Conservation (phyloP, 1,140 invertebrate species). For the Druon quercuslanigerum region DNA sequence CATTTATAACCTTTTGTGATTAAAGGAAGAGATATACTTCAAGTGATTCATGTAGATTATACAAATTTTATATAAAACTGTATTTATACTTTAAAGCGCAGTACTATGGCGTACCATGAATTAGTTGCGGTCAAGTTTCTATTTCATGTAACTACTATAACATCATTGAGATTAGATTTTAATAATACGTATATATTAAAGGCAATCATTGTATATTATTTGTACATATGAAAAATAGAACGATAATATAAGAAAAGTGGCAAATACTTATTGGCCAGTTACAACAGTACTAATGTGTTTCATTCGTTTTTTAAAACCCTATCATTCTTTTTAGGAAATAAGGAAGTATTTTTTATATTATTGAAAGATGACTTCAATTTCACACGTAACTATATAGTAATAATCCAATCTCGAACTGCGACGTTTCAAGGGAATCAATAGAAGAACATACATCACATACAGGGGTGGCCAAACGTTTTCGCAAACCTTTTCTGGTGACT, state of each 20-base stretch:
- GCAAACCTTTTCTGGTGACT: no score
- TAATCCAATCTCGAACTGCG: neutral
- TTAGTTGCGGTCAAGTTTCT: constrained; percentile 67
- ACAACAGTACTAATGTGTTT: constrained; percentile 56
- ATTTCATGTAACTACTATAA: constrained; percentile 63
- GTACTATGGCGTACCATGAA: constrained; percentile 55
- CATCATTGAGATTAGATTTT: constrained; percentile 63
- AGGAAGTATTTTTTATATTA: no score
- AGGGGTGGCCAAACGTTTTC: no score
- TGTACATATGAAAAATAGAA: constrained; percentile 69
- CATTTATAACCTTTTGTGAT: constrained; percentile 67
- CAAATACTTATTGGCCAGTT: constrained; percentile 71
- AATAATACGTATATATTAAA: constrained; percentile 62
- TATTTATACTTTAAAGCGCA: constrained; percentile 65
- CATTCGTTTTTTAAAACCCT: neutral
- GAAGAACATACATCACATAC: neutral
- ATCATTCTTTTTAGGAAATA: no score
- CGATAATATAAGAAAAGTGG: constrained; percentile 68
- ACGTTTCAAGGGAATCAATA: constrained; percentile 2
- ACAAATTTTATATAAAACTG: constrained; percentile 67
- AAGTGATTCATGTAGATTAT: constrained; percentile 69
- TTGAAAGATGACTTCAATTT: no score
- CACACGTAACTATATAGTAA: neutral
- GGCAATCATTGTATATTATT: constrained; percentile 64
- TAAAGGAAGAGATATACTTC: constrained; percentile 65